These are phyloP conservation scores for Caenorhabditis tropicalis DNA, from an alignment of 1,140 invertebrate species.

Conservation along the genomic window DNA sequence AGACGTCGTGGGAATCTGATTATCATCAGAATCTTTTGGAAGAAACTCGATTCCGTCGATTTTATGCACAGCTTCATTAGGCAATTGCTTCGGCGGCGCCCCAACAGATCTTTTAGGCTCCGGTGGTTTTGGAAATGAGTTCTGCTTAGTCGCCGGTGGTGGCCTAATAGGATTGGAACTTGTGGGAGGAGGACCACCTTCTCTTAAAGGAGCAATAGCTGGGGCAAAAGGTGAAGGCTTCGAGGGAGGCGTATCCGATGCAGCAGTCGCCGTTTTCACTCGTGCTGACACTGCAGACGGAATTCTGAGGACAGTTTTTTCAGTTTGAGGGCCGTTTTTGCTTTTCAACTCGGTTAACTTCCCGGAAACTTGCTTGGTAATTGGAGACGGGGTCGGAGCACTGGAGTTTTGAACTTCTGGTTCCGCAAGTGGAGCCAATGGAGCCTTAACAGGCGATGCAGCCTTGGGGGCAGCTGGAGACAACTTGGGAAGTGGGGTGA, in stretches of 20 bases:
- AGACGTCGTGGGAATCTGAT: constrained; percentile 4
- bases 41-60: constrained; percentile 48
- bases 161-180: neutral
- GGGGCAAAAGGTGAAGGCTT: constrained; percentile 31
- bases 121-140: constrained; percentile 31
- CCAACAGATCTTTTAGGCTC: neutral
- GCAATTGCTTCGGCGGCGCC: neutral
- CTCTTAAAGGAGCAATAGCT: neutral
- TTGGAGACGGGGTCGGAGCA: neutral
- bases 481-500: neutral
- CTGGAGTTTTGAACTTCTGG: neutral
- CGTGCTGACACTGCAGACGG: neutral
- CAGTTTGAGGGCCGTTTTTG: neutral
- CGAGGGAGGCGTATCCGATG: neutral
- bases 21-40: neutral
- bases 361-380: constrained; percentile 20
- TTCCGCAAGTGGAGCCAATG: neutral
- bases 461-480: neutral
- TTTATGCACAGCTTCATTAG: constrained; percentile 29
- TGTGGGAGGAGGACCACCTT: neutral
- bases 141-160: constrained; percentile 6
- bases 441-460: neutral
- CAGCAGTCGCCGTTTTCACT: neutral
- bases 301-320: constrained; percentile 5
- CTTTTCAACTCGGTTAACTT: constrained; percentile 45